phyloP scores from a whole-genome alignment of 1,140 invertebrate species.

The Rhagoletis pomonella region DNA sequence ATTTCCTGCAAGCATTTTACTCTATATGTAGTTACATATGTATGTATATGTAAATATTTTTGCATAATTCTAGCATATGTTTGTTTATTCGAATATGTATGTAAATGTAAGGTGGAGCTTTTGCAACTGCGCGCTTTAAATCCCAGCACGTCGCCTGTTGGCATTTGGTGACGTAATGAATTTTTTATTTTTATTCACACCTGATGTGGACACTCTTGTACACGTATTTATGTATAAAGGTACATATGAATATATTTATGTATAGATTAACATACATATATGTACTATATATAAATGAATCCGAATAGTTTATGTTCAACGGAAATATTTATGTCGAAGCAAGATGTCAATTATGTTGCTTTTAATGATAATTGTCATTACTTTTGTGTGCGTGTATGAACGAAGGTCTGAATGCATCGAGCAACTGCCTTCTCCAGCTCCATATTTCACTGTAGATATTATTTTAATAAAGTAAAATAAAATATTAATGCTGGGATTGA shows the following conservation, averaged over 20 bases:
- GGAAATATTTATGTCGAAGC: background rate
- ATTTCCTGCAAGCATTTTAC: no score
- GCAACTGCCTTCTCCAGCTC: background rate
- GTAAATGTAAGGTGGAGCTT: no score
- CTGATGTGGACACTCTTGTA: background rate
- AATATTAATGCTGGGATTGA: no score
- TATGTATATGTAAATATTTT: no score
- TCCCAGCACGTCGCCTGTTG: background rate
- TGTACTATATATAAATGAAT: background rate
- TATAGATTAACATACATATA: background rate
- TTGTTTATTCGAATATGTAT: no score
- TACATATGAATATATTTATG: background rate
- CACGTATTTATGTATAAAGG: background rate
- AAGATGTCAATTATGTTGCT: conserved; percentile 32
- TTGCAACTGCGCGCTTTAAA: background rate
- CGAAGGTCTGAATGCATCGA: background rate
- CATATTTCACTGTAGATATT: conserved; percentile 4
- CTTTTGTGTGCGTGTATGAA: background rate
- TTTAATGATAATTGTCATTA: conserved; percentile 1
- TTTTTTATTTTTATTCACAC: conserved; percentile 11
- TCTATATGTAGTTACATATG: no score
- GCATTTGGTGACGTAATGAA: background rate
- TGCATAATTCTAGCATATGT: no score
- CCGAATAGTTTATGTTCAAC: background rate
- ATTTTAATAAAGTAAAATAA: no score